These are phyloP conservation scores for Ceratotherium simum DNA, from an alignment of 2,113 vertebrate genomes.

Conservation along the genomic window DNA sequence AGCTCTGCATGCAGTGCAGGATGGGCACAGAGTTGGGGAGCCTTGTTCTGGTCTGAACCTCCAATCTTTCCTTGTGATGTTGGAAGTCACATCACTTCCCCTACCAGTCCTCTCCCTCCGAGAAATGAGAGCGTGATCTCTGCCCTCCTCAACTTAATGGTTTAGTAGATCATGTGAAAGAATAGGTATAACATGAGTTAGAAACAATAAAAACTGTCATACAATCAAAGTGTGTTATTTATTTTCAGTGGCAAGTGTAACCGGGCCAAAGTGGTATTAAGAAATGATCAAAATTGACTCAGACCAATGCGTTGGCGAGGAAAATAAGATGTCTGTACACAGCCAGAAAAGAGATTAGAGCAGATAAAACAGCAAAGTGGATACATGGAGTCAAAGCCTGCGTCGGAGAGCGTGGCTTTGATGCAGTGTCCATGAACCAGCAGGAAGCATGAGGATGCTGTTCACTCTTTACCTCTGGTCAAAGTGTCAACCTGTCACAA, in stretches of 20 bases:
- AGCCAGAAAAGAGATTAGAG: not conserved
- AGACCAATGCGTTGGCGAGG: not conserved
- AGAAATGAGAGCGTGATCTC: not conserved
- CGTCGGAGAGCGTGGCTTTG: rapidly evolving
- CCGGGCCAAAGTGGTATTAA: not conserved
- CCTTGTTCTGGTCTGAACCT: not conserved
- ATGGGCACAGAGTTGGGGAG: rapidly evolving
- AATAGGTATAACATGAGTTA: not conserved
- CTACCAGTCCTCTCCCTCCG: not conserved
- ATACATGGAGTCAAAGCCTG: not conserved
- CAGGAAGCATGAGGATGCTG: not conserved
- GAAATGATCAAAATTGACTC: not conserved
- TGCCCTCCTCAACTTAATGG: not conserved
- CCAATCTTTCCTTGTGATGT: not conserved
- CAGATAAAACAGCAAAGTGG: not conserved
- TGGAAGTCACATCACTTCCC: not conserved
- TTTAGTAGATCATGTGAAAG: not conserved
- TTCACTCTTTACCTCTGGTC: not conserved
- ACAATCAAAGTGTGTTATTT: not conserved
- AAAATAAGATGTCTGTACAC: not conserved
- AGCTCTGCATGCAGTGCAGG: no score
- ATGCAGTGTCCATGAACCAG: not conserved
- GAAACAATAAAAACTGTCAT: not conserved
- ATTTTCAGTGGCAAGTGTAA: no score
- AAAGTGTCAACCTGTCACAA: not conserved